phyloP scores from a whole-genome alignment of 2,113 vertebrate species.

The Odobenus rosmarus region DNA sequence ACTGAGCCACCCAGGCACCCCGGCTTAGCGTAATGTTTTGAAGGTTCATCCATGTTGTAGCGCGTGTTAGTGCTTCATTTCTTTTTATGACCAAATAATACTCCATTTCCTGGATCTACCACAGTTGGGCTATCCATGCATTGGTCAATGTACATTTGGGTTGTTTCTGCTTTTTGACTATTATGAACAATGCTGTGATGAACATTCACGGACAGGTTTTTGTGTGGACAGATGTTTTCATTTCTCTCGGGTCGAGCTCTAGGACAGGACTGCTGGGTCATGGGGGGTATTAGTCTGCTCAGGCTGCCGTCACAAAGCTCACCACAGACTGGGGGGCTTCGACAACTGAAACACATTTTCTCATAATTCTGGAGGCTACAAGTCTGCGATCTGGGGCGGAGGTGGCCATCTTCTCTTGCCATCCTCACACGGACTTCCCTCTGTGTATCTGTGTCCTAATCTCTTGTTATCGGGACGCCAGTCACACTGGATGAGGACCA shows the following conservation, averaged over 20 bases:
- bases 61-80: too few relatives aligned
- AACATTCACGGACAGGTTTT: not conserved
- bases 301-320: not conserved
- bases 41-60: not conserved
- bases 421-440: not conserved
- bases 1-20: not conserved
- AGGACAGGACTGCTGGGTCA: not conserved
- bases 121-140: not conserved
- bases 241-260: not conserved
- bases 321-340: not conserved
- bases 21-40: not conserved
- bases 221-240: not conserved
- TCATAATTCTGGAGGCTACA: not conserved
- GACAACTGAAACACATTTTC: not conserved
- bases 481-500: not conserved
- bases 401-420: not conserved
- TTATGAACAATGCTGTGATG: not conserved
- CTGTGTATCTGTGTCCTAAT: not conserved
- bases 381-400: not conserved
- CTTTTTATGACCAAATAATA: not conserved
- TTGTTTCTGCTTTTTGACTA: not conserved
- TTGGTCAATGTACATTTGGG: not conserved
- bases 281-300: not conserved
- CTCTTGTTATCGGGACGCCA: not conserved
- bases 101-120: not conserved